These are phyloP conservation scores for Orcinus orca DNA, from an alignment of 2,113 vertebrate species.

Conservation along the genomic window DNA sequence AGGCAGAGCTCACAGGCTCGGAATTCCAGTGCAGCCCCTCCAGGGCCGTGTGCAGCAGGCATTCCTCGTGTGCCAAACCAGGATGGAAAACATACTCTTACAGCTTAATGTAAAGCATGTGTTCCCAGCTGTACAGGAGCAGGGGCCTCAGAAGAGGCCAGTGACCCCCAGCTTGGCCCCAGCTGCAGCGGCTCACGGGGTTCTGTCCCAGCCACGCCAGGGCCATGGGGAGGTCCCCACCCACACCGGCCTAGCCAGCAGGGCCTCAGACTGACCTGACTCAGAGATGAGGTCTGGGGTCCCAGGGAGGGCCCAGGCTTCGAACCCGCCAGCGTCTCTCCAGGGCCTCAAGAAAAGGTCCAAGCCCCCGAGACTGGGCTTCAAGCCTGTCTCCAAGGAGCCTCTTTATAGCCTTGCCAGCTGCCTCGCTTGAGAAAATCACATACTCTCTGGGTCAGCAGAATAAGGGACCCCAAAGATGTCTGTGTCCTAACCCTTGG, in stretches of 20 bases:
- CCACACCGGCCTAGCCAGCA: accelerated
- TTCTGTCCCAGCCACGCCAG: not conserved
- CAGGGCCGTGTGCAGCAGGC: not conserved
- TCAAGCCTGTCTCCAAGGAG: accelerated
- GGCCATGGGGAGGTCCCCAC: not conserved
- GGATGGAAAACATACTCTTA: not conserved
- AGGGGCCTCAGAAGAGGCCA: too few relatives aligned
- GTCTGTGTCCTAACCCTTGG: not conserved
- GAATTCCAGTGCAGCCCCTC: not conserved
- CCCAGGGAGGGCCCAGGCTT: too few relatives aligned
- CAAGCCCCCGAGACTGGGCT: not conserved
- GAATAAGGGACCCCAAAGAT: accelerated
- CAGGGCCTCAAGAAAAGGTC: not conserved
- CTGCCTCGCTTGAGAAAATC: not conserved
- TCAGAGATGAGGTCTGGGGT: too few relatives aligned
- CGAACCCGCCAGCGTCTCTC: accelerated
- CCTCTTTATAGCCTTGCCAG: accelerated
- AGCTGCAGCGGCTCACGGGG: accelerated
- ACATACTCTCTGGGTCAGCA: not conserved
- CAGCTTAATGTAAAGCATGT: not conserved
- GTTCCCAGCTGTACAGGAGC: not conserved
- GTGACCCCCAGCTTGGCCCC: not conserved
- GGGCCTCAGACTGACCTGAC: not conserved
- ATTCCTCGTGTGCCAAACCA: not conserved
- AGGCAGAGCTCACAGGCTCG: not conserved